Percentiles rank a stretch among this genome's conserved stretches.
These are phyloP conservation scores for Apodemia mormo DNA, from an alignment of 2,888 invertebrate genomes.

Conservation along the genomic window DNA sequence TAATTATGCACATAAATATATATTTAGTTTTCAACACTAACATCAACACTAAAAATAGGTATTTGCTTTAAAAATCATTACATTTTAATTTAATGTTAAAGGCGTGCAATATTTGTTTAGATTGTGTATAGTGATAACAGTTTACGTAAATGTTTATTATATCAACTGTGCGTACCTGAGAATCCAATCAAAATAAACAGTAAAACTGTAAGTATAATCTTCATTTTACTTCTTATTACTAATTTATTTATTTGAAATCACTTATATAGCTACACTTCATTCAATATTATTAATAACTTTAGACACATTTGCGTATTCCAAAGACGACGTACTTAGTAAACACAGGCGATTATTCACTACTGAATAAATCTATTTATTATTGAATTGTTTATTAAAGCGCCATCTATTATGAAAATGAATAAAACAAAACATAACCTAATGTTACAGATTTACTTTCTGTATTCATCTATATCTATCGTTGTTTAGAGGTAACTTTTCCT, in stretches of 20 bases:
- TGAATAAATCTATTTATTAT: neutral
- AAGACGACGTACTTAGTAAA: neutral
- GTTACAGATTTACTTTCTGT: too few species aligned
- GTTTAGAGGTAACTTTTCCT: too few species aligned
- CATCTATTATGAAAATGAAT: neutral
- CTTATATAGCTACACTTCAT: neutral
- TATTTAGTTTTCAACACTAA: too few species aligned
- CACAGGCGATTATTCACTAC: neutral
- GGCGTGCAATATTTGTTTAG: neutral
- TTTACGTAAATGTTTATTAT: neutral
- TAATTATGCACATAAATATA: neutral
- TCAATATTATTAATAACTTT: neutral
- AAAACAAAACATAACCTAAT: too few species aligned
- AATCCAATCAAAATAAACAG: conserved; percentile 5
- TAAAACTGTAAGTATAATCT: neutral
- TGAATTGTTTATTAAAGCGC: neutral
- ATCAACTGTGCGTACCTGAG: neutral
- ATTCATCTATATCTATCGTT: too few species aligned
- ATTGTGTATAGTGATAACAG: neutral
- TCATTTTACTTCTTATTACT: neutral
- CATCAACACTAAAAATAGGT: too few species aligned
- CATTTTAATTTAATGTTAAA: neutral
- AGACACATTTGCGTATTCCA: neutral
- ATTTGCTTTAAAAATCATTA: neutral
- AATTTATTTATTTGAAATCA: neutral